phyloP scores from a whole-genome alignment of 2,797 vertebrate species.

The Sebastes nivosus region DNA sequence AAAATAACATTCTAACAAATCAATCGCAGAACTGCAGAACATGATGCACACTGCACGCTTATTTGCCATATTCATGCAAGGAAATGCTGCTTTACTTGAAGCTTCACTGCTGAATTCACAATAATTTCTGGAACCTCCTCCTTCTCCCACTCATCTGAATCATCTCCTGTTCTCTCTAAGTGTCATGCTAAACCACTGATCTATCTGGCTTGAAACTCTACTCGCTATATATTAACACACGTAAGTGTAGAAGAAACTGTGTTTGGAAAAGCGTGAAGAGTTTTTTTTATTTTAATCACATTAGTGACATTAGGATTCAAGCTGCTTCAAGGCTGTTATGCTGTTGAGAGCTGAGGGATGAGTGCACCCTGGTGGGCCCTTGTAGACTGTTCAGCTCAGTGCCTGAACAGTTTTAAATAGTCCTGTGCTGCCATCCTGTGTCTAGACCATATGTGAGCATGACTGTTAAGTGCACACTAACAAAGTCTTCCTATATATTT shows the following conservation, averaged over 20 bases:
- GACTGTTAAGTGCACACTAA: not conserved
- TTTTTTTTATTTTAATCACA: constrained; percentile 1
- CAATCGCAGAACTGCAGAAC: not conserved
- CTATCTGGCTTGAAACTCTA: not conserved
- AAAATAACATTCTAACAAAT: not conserved
- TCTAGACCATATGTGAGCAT: not conserved
- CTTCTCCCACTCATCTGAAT: not conserved
- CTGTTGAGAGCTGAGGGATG: constrained; percentile 7
- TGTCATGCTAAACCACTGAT: not conserved
- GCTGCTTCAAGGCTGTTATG: constrained; percentile 20
- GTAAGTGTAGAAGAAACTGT: not conserved
- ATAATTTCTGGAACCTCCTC: not conserved
- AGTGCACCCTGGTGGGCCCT: constrained; percentile 48
- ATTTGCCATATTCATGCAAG: not conserved
- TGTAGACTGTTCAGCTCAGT: not conserved
- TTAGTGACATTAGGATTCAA: constrained; percentile 27
- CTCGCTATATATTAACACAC: constrained; percentile 2
- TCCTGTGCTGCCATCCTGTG: constrained; percentile 69
- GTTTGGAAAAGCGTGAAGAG: constrained; percentile 19
- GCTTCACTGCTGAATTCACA: not conserved
- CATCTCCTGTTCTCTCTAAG: not conserved
- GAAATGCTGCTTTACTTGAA: not conserved
- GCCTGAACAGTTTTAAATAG: not conserved
- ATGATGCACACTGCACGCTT: not conserved
- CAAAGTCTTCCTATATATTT: not conserved